Evolutionary conservation across 2,797 vertebrate species (phyloP).

Genomic region (Loris lydekkerianus): DNA sequence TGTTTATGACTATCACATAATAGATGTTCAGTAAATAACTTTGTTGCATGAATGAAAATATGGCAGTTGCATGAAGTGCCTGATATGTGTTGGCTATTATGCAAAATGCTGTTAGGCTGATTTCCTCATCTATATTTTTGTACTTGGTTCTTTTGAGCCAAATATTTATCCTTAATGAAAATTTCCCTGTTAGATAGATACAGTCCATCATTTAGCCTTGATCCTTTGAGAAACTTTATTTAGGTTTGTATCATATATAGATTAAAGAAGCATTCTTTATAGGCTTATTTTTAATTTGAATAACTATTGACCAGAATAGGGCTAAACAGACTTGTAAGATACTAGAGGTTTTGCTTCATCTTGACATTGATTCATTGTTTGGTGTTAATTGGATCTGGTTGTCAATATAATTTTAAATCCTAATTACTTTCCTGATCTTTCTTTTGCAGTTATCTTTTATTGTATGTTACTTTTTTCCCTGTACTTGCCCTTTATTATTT

Average conservation of each 20-base stretch:
- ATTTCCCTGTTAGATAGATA: background rate
- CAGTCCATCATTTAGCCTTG: background rate
- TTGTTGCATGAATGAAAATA: constrained; percentile 3
- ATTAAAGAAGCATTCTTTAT: constrained; percentile 42
- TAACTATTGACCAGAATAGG: background rate
- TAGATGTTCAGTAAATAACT: background rate
- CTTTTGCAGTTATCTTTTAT: constrained; percentile 8
- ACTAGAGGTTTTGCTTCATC: constrained; percentile 3
- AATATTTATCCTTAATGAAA: constrained; percentile 18
- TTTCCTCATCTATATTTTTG: constrained; percentile 16
- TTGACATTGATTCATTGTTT: constrained; percentile 34
- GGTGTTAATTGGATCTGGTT: constrained; percentile 34
- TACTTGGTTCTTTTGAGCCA: constrained; percentile 34
- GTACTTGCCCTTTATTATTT: background rate
- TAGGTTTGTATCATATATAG: constrained; percentile 5
- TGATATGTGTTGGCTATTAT: background rate
- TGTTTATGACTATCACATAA: background rate
- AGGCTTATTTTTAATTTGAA: constrained; percentile 36
- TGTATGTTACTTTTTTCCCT: constrained; percentile 23
- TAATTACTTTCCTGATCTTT: constrained; percentile 17
- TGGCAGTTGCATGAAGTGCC: constrained; percentile 22
- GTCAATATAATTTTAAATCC: constrained; percentile 23
- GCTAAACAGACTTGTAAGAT: background rate
- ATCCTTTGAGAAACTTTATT: constrained; percentile 37
- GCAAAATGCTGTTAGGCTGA: constrained; percentile 35